phyloP scores from a whole-genome alignment of 1,140 invertebrate species.

The Dufourea novaeangliae region DNA sequence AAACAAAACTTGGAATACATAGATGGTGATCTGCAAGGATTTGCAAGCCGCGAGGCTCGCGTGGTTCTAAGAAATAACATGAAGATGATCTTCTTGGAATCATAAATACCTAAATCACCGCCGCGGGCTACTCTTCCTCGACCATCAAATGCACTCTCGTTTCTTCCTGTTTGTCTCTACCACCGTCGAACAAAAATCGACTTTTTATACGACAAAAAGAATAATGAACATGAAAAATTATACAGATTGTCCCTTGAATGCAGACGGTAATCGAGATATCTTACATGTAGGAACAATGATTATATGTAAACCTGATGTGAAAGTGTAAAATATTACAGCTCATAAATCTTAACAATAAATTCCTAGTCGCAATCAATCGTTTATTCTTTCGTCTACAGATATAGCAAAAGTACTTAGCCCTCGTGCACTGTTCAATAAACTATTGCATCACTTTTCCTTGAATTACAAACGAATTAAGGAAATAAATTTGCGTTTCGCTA shows the following conservation, averaged over 20 bases:
- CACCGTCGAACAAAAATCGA: neutral
- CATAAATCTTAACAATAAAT: too few species aligned
- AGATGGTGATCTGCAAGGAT: neutral
- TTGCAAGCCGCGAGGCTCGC: neutral
- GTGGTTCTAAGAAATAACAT: neutral
- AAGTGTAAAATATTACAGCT: too few species aligned
- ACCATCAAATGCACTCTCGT: neutral
- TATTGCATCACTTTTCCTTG: too few species aligned
- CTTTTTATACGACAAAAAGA: neutral
- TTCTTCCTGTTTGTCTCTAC: neutral
- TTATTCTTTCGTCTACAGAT: too few species aligned
- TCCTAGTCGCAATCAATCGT: too few species aligned
- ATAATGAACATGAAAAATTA: neutral
- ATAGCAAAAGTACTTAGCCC: too few species aligned
- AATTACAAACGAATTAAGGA: too few species aligned
- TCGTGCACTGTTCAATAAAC: too few species aligned
- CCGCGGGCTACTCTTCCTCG: neutral
- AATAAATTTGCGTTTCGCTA: too few species aligned
- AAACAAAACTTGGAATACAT: neutral
- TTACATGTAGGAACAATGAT: too few species aligned
- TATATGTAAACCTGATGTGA: too few species aligned
- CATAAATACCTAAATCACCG: constrained; percentile 52
- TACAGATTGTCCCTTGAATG: neutral
- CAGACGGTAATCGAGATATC: too few species aligned
- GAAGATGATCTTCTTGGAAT: constrained; percentile 39